Evolutionary conservation across 2,113 vertebrate genomes (phyloP), one percentile per base, ranked within the genome.

Genomic region (Falco punctatus): DNA sequence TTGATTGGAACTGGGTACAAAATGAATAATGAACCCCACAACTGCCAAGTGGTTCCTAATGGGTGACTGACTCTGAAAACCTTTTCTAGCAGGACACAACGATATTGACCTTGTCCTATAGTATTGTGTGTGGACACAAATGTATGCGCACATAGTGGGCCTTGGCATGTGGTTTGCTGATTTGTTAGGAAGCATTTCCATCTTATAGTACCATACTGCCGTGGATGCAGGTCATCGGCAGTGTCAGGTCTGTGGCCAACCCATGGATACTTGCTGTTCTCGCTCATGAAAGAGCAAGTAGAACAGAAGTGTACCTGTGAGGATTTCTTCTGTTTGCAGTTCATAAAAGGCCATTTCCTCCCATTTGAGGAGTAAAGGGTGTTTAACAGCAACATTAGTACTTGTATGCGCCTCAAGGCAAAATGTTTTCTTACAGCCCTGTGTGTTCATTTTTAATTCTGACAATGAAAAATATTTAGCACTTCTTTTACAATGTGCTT

Each of bases 101-200:
- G 32, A 35, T 38, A 1, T 67, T 57, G 49, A 64, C 15, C 38
- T 44, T 11, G 22, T 30, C 22, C 49, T 32, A 5, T 22, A 13
- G 51, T 9, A 8, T 2, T 57, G 42, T 6, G 10, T 33, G 17
- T 15, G n/a, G 30, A 42, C 10, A 28, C 13, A 78, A 74, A 38
- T 5, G 4, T 23, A 4, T 1, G 1, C 0, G 3, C 10, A 4
- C 1, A 0, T 38, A 26, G 13, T 26, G 48, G 15, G 33, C 13
- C 23, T 83, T 0, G 1, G 21, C 5, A 3, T 17, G 33, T 2
- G 13, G 24, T 15, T 28, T 46, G 14, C 44, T 83, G 27, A 26
- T 86, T 49, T 66, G 5, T 58, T 35, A 40, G 67, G 33, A 69
- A 55, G 8, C 3, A 5, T 83, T 86, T 81, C 32, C 17, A 20